A percentile compares a stretch with the other conserved stretches of the same genome.
Conservation (phyloP, 1,140 invertebrate genomes). For the Camponotus vicinus region DNA sequence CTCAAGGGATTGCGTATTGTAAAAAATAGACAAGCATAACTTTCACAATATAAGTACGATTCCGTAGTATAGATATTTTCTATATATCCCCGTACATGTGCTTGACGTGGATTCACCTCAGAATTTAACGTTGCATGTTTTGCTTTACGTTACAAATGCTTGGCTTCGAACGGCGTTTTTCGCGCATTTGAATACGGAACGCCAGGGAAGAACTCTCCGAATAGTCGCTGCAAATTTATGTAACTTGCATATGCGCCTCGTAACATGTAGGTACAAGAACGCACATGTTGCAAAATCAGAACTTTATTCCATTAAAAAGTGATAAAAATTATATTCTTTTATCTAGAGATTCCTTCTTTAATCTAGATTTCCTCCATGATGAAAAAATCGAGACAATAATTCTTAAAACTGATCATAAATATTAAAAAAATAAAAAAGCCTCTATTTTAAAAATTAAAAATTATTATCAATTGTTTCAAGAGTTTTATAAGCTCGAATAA, state of each 20-base stretch:
- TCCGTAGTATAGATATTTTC: neutral
- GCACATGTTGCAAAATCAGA: slow-evolving; percentile 16
- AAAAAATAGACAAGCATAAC: neutral
- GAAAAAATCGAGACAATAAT: neutral
- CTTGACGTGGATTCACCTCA: slow-evolving; percentile 11
- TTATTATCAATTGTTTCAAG: no score
- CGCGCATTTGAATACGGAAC: slow-evolving; percentile 28
- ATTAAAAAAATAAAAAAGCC: no score
- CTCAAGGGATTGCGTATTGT: neutral
- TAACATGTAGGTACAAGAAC: slow-evolving; percentile 9
- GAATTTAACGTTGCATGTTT: slow-evolving; percentile 28
- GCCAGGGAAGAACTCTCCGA: slow-evolving; percentile 26
- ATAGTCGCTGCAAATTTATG: slow-evolving; percentile 32
- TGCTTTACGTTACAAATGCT: slow-evolving; percentile 38
- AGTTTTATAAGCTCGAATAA: neutral
- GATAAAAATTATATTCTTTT: neutral
- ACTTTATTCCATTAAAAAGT: slow-evolving; percentile 11
- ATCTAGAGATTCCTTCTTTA: neutral
- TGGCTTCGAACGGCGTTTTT: slow-evolving; percentile 23
- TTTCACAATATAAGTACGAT: neutral
- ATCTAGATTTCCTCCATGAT: neutral
- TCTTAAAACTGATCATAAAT: no score
- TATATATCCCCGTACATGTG: neutral
- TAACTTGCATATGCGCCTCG: slow-evolving; percentile 23
- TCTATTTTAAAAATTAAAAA: no score